Evolutionary conservation across 2,888 invertebrate genomes (phyloP).

Genomic region (Phyllotreta striolata): DNA sequence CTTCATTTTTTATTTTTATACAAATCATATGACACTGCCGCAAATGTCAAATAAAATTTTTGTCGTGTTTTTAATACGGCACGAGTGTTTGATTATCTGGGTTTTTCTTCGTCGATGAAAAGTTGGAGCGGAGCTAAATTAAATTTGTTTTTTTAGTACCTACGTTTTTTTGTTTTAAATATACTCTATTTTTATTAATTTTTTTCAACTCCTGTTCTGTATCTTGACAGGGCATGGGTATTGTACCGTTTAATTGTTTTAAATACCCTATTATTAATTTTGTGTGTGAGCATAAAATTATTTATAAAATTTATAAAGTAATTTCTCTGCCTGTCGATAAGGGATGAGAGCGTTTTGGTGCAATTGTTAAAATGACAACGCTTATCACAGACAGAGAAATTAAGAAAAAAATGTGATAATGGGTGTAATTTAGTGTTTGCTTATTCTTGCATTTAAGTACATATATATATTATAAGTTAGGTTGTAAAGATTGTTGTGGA

Average conservation of each 20-base stretch:
- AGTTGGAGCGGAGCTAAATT: slow-evolving; percentile 5
- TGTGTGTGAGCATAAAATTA: slow-evolving; percentile 39
- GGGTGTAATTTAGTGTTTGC: slow-evolving; percentile 46
- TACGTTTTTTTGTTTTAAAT: slow-evolving; percentile 26
- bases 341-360: slow-evolving; percentile 21
- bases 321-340: slow-evolving; percentile 36
- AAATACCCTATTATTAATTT: slow-evolving; percentile 32
- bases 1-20: no score
- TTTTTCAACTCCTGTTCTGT: slow-evolving; percentile 17
- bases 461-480: slow-evolving; percentile 46
- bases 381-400: slow-evolving; percentile 41
- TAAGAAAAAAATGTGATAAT: slow-evolving; percentile 51
- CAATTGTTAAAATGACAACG: slow-evolving; percentile 14
- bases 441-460: slow-evolving; percentile 53
- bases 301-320: slow-evolving; percentile 41
- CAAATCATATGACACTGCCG: no score
- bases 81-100: background rate
- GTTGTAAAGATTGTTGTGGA: slow-evolving; percentile 51
- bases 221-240: slow-evolving; percentile 21
- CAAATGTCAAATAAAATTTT: background rate
- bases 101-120: background rate
- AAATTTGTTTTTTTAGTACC: slow-evolving; percentile 14
- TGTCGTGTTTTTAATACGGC: background rate
- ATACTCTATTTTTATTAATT: slow-evolving; percentile 27
- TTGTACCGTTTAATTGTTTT: slow-evolving; percentile 35